Evolutionary conservation across 35 echinoderm and acorn worm genomes (phyloP).

Genomic region (Lytechinus variegatus): DNA sequence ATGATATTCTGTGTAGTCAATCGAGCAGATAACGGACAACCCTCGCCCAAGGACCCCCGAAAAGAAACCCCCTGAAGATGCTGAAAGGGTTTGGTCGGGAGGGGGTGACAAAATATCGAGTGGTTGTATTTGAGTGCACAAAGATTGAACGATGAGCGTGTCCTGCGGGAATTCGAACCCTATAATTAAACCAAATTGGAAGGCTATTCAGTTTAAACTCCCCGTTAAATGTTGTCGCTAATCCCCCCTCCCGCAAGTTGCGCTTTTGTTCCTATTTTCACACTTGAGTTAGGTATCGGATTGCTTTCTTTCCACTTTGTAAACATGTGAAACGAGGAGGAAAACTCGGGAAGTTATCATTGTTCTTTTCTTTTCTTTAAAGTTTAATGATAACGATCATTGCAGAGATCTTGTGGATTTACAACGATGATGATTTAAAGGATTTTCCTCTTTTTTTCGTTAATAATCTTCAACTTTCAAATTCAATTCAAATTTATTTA

Average conservation of each 20-base stretch:
- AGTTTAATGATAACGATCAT: not conserved
- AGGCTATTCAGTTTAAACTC: not conserved
- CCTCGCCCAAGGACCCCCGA: not conserved
- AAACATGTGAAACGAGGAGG: not conserved
- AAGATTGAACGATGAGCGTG: slow-evolving; percentile 8
- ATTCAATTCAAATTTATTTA: too few species aligned
- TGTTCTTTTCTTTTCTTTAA: not conserved
- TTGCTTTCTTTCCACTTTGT: not conserved
- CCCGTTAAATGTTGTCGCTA: not conserved
- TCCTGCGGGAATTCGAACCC: not conserved
- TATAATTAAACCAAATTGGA: slow-evolving; percentile 20
- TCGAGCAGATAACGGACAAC: not conserved
- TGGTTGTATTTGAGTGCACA: not conserved
- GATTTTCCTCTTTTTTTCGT: not conserved
- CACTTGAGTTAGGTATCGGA: not conserved
- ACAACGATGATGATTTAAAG: not conserved
- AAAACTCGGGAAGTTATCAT: not conserved
- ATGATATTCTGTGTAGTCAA: not conserved
- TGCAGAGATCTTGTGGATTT: not conserved
- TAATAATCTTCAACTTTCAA: not conserved
- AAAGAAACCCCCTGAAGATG: not conserved
- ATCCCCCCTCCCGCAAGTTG: not conserved
- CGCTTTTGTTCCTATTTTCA: not conserved
- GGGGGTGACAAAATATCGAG: slow-evolving; percentile 30
- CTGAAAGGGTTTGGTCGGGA: not conserved